Conservation (phyloP, 53 echinoderm and acorn worm genomes). For the Zoroaster sp. region DNA sequence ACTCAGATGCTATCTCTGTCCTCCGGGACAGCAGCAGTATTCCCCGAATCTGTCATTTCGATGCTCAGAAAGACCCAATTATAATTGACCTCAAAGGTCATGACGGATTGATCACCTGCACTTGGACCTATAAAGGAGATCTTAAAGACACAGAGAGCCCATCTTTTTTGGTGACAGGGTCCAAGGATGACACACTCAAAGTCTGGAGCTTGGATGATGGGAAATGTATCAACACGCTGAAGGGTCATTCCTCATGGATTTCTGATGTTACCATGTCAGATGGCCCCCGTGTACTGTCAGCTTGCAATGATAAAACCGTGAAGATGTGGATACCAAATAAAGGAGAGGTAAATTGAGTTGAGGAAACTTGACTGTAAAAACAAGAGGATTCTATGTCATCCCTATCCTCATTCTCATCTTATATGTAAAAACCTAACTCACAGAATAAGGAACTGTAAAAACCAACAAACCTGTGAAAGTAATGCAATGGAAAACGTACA, state of each 20-base stretch:
- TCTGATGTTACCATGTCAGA: constrained; percentile 59
- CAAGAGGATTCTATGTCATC: too few relatives aligned
- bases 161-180: constrained; percentile 68
- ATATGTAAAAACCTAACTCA: too few relatives aligned
- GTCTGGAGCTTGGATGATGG: constrained; percentile 65
- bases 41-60: constrained; percentile 3
- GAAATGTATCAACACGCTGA: constrained; percentile 67
- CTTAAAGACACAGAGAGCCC: background rate
- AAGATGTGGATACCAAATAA: constrained; percentile 79
- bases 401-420: too few relatives aligned
- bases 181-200: constrained; percentile 80
- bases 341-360: constrained; percentile 71
- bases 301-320: constrained; percentile 87
- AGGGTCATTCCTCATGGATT: constrained; percentile 95
- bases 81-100: constrained; percentile 47
- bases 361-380: too few relatives aligned
- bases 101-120: constrained; percentile 61
- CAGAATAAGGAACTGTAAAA: too few relatives aligned
- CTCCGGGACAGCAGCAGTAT: constrained; percentile 47
- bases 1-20: constrained; percentile 7
- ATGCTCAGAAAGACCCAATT: background rate
- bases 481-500: too few relatives aligned
- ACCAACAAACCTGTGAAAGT: too few relatives aligned
- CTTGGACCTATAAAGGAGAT: constrained; percentile 6
- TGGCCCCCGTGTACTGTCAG: constrained; percentile 59